A percentile compares a stretch with the other conserved stretches of the same genome.
Evolutionary conservation across 2,113 vertebrate species (phyloP).

Genomic region (Suricata suricatta): DNA sequence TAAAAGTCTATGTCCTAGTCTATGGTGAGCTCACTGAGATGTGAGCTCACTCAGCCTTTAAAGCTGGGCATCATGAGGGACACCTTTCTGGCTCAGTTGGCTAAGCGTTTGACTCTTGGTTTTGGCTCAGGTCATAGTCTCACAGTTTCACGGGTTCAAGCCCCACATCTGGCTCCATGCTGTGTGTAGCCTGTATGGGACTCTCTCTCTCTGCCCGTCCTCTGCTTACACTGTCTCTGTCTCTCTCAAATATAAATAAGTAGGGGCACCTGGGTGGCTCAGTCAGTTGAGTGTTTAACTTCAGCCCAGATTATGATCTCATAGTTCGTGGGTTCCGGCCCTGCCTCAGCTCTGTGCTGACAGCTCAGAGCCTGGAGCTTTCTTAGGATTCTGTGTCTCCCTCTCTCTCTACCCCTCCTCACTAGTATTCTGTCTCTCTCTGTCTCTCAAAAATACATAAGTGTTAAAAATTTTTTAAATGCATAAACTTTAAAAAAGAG

Average conservation of each 20-base stretch:
- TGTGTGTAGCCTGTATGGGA: neutral
- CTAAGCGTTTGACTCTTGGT: neutral
- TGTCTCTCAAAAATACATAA: neutral
- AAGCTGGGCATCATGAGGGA: neutral
- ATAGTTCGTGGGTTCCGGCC: neutral
- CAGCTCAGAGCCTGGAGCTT: neutral
- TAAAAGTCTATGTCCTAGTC: neutral
- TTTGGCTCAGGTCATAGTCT: neutral
- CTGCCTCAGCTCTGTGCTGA: neutral
- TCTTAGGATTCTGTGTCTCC: neutral
- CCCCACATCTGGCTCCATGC: neutral
- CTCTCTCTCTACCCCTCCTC: neutral
- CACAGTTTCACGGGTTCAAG: neutral
- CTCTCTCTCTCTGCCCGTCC: neutral
- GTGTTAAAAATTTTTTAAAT: neutral
- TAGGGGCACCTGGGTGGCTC: neutral
- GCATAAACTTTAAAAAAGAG: neutral
- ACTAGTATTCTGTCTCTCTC: neutral
- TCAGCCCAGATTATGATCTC: neutral
- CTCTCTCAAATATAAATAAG: neutral
- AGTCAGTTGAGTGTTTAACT: neutral
- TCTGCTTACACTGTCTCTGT: neutral
- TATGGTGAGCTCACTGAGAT: neutral
- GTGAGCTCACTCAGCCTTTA: neutral
- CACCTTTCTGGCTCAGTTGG: neutral